Percentiles rank a stretch among this genome's conserved stretches.
Evolutionary conservation across 2,113 vertebrate species (phyloP).

Genomic region (Leucopsar rothschildi): DNA sequence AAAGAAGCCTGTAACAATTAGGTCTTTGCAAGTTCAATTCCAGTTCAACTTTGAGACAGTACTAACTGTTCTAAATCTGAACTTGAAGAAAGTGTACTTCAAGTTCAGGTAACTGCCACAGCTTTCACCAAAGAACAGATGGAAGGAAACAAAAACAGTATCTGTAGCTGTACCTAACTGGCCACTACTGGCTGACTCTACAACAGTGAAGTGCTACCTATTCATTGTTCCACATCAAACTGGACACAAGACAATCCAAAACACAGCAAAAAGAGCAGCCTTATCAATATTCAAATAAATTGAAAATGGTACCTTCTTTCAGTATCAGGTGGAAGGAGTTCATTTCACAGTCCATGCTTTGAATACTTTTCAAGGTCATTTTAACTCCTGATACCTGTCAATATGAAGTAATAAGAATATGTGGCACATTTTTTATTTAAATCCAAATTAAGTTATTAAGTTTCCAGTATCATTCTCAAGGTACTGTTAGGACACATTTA

Average conservation of each 20-base stretch:
- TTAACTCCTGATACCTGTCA: neutral
- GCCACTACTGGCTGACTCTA: neutral
- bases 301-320: slow-evolving; percentile 1
- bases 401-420: neutral
- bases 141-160: neutral
- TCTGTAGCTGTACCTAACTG: neutral
- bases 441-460: neutral
- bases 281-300: neutral
- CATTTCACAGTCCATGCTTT: neutral
- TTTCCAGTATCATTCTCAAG: neutral
- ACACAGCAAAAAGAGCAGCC: neutral
- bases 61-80: neutral
- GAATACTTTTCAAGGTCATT: neutral
- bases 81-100: neutral
- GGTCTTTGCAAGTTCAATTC: neutral
- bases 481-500: neutral
- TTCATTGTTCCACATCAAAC: neutral
- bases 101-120: neutral
- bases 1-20: neutral
- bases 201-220: neutral
- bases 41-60: neutral
- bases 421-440: neutral
- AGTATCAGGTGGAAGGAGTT: neutral
- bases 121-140: neutral
- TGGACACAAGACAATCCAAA: neutral